Conservation (phyloP, 2,797 vertebrate genomes). For the Oreonectes daqikongensis region DNA sequence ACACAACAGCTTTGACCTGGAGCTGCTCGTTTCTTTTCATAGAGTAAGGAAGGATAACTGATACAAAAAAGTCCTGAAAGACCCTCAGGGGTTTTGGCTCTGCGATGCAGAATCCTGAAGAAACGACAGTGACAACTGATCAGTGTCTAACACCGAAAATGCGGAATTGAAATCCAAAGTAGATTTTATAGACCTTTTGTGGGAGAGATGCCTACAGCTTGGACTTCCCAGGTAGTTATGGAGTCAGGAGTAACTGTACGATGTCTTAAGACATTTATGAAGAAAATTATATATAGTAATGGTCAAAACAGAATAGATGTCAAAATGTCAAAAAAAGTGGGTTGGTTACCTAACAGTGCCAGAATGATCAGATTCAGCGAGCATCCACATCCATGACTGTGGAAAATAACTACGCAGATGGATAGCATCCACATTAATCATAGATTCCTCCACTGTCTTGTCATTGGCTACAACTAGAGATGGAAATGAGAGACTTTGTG, state of each 20-base stretch:
- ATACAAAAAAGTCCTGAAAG: constrained; percentile 74
- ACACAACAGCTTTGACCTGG: constrained; percentile 74
- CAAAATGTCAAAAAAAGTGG: too few relatives aligned
- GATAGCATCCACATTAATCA: constrained; percentile 61
- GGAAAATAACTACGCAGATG: constrained; percentile 71
- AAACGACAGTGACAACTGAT: not conserved
- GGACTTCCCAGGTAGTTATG: constrained; percentile 77
- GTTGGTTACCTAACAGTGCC: constrained; percentile 65
- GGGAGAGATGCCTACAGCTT: constrained; percentile 71
- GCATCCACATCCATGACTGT: constrained; percentile 74
- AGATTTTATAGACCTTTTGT: constrained; percentile 61
- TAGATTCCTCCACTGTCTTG: constrained; percentile 46
- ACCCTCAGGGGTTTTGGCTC: constrained; percentile 68
- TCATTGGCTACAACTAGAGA: constrained; percentile 21
- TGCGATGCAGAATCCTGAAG: constrained; percentile 73
- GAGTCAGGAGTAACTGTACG: constrained; percentile 66
- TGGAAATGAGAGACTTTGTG: constrained; percentile 1
- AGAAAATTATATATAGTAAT: not conserved
- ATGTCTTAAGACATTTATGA: constrained; percentile 41
- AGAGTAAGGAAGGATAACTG: constrained; percentile 71
- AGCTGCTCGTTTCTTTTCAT: constrained; percentile 74
- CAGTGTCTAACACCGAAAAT: not conserved
- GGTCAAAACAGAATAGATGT: too few relatives aligned
- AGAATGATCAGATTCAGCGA: constrained; percentile 49
- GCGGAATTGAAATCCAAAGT: not conserved